Evolutionary conservation across 2,888 invertebrate genomes (phyloP).

Genomic region (Odontocolon sp.): DNA sequence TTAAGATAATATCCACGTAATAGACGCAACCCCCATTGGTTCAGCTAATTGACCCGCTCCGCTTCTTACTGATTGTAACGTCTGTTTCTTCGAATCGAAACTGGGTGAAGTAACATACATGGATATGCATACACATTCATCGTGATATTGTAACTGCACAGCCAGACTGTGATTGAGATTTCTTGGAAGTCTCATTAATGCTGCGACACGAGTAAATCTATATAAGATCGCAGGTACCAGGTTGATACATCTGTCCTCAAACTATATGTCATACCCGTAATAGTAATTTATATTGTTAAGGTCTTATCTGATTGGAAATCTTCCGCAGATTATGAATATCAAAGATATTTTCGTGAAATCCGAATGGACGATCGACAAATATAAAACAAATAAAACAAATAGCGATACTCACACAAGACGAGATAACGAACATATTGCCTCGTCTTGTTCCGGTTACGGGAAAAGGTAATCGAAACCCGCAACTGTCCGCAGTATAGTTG

Average conservation of each 20-base stretch:
- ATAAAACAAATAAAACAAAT: too few relatives aligned
- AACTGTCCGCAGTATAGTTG: background rate
- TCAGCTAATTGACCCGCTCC: constrained; percentile 58
- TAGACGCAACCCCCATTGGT: constrained; percentile 48
- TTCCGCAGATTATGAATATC: too few relatives aligned
- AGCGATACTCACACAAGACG: too few relatives aligned
- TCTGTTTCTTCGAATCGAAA: constrained; percentile 55
- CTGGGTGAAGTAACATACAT: constrained; percentile 31
- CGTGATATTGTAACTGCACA: background rate
- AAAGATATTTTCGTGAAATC: too few relatives aligned
- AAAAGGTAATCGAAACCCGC: constrained; percentile 13
- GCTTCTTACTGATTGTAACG: constrained; percentile 53
- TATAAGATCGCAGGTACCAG: constrained; percentile 33
- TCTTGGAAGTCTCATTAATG: constrained; percentile 54
- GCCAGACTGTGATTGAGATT: constrained; percentile 42
- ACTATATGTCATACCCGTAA: too few relatives aligned
- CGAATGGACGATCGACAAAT: too few relatives aligned
- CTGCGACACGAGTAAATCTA: constrained; percentile 34
- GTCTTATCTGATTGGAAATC: too few relatives aligned
- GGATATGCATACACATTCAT: background rate
- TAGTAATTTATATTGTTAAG: too few relatives aligned
- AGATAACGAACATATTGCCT: too few relatives aligned
- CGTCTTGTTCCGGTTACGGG: background rate
- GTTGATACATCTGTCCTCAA: too few relatives aligned
- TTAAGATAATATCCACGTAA: constrained; percentile 53